Conservation (phyloP, 2,797 vertebrate species). For the Macropodus opercularis region DNA sequence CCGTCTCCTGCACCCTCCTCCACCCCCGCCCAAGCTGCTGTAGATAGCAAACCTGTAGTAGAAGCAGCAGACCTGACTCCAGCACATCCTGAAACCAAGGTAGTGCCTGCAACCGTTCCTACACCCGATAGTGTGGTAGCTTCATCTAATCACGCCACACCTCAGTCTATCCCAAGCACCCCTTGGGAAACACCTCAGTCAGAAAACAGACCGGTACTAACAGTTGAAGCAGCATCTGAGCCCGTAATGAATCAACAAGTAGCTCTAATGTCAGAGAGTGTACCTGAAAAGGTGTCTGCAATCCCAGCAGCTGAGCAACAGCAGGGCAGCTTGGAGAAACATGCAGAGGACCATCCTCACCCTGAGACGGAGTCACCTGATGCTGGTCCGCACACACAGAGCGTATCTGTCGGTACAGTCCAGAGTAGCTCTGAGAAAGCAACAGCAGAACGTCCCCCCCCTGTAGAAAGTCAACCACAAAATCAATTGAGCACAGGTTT, state of each 20-base stretch:
- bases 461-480: constrained; percentile 42
- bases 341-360: constrained; percentile 13
- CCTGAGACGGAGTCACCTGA: constrained; percentile 15
- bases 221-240: constrained; percentile 28
- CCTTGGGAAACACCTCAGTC: constrained; percentile 49
- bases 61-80: constrained; percentile 67
- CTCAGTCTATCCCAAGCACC: constrained; percentile 26
- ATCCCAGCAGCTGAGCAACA: constrained; percentile 34
- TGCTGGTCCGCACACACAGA: constrained; percentile 29
- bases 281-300: constrained; percentile 30
- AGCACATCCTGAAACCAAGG: constrained; percentile 64
- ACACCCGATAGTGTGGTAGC: constrained; percentile 25
- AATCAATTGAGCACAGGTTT: constrained; percentile 44
- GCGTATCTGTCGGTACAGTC: constrained; percentile 36
- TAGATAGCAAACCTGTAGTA: constrained; percentile 76
- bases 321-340: constrained; percentile 33
- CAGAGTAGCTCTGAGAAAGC: constrained; percentile 46
- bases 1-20: constrained; percentile 56
- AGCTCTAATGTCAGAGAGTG: constrained; percentile 40
- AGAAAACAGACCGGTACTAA: constrained; percentile 32
- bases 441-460: constrained; percentile 18
- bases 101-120: constrained; percentile 52
- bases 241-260: constrained; percentile 25
- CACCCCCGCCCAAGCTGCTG: constrained; percentile 62
- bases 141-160: constrained; percentile 40